A percentile compares a stretch with the other conserved stretches of the same genome.
These are phyloP conservation scores for Rotaria sp. DNA, from an alignment of 2,888 invertebrate genomes.

Conservation along the genomic window DNA sequence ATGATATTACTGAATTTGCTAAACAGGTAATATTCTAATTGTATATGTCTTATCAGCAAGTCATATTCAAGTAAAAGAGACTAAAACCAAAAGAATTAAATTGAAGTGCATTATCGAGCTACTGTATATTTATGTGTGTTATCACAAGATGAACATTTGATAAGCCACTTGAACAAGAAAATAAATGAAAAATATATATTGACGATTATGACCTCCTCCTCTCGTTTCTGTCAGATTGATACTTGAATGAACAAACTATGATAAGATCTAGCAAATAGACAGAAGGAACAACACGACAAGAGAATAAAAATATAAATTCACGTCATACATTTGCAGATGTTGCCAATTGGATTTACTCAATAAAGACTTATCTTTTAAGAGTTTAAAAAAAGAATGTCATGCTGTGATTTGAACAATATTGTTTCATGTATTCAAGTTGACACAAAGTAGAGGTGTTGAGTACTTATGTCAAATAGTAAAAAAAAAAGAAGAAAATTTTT, in stretches of 20 bases:
- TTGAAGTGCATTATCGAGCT: constrained; percentile 14
- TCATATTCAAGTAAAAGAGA: background rate
- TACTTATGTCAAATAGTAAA: background rate
- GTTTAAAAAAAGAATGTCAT: background rate
- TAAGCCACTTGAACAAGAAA: constrained; percentile 30
- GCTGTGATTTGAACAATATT: background rate
- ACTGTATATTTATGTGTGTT: background rate
- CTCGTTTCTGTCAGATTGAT: constrained; percentile 5
- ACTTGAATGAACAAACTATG: constrained; percentile 2
- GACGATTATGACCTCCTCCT: constrained; percentile 19
- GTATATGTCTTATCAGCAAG: background rate
- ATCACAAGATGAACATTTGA: constrained; percentile 23
- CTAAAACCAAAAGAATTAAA: background rate
- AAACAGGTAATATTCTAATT: constrained; percentile 72
- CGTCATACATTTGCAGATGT: constrained; percentile 19
- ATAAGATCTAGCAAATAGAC: constrained; percentile 22
- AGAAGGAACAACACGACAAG: background rate
- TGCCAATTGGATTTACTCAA: background rate
- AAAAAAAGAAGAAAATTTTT: background rate
- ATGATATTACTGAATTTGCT: constrained; percentile 98
- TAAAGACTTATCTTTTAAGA: background rate
- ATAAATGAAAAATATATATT: constrained; percentile 19
- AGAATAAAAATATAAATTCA: background rate
- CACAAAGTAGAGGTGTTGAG: background rate
- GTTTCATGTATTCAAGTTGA: background rate